phyloP scores from a whole-genome alignment of 2,888 invertebrate genomes.

The Leptopterna dolabrata region DNA sequence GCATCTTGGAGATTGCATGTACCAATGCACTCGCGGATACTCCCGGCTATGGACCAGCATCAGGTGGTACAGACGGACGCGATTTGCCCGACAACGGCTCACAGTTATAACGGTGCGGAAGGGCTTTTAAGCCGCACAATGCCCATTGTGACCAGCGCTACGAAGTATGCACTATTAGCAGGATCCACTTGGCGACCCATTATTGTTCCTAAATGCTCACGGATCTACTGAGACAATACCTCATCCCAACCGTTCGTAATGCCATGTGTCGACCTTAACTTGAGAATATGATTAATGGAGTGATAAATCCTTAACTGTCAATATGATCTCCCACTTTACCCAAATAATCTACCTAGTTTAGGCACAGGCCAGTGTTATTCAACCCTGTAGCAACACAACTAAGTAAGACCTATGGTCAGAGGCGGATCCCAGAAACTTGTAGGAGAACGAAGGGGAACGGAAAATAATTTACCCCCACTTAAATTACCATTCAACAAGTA shows the following conservation, averaged over 20 bases:
- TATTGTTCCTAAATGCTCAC: not conserved
- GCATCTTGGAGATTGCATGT: not conserved
- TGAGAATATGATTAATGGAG: no score
- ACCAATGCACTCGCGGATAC: not conserved
- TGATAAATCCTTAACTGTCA: no score
- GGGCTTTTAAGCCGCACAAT: not conserved
- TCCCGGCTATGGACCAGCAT: not conserved
- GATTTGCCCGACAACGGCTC: not conserved
- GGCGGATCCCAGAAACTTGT: no score
- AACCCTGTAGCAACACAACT: no score
- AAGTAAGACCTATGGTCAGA: no score
- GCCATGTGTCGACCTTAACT: no score
- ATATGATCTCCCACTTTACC: no score
- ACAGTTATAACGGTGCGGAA: not conserved
- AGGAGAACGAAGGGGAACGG: no score
- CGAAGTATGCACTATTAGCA: not conserved
- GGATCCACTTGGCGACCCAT: not conserved
- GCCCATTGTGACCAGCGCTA: not conserved
- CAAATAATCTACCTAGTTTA: no score
- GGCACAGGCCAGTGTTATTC: no score
- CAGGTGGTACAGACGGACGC: not conserved
- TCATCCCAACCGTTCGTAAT: not conserved
- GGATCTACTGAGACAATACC: not conserved
- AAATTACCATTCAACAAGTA: no score
- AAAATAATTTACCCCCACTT: no score